Evolutionary conservation across 2,797 vertebrate genomes (phyloP), one percentile per base, ranked within the genome.

Genomic region (Xenops minutus): DNA sequence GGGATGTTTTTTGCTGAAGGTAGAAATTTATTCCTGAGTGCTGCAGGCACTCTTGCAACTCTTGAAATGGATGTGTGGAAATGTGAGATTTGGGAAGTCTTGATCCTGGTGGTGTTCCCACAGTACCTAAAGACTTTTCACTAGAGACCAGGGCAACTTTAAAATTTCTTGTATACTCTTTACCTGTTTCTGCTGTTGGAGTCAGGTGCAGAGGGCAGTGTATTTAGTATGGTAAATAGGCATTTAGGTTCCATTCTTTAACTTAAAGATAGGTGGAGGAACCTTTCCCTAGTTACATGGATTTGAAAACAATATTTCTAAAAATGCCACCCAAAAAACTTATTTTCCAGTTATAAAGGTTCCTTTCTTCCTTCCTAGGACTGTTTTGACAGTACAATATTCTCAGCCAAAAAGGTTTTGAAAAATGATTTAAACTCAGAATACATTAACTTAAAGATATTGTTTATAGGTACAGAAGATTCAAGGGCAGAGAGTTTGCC

Each of bases 401-500:
- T 88, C 55, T 59, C 32, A 51, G 74, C 39, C 73, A 68, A 39
- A 54, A 92, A 43, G 41, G 61, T 78, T 41, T 29, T 30, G 24
- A 46, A 77, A 71, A 77, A 68, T 61, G 2, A 12, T 68, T 39
- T 86, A 58, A 89, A 77, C 4, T 78, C 34, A 7, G 49, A 67
- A 30, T 80, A 21, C 5, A 1, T 20, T 22, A 41, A 66, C 12
- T 90, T 66, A 78, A 78, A 44, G 12, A 34, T 0, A 14, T 41
- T 36, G 8, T 59, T 85, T 55, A 14, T 59, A 17, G 44, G 73
- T 62, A 21, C 32, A 63, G 66, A 69, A 44, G 27, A 37, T 73
- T 72, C 0, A 0, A 63, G 44, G 36, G 10, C 2, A 6, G 6
- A 7, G 7, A 4, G 5, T 6, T 44, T 41, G 18, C 32, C 34